Conservation (phyloP, 53 echinoderm and acorn worm species). For the Hippasteria phrygiana region DNA sequence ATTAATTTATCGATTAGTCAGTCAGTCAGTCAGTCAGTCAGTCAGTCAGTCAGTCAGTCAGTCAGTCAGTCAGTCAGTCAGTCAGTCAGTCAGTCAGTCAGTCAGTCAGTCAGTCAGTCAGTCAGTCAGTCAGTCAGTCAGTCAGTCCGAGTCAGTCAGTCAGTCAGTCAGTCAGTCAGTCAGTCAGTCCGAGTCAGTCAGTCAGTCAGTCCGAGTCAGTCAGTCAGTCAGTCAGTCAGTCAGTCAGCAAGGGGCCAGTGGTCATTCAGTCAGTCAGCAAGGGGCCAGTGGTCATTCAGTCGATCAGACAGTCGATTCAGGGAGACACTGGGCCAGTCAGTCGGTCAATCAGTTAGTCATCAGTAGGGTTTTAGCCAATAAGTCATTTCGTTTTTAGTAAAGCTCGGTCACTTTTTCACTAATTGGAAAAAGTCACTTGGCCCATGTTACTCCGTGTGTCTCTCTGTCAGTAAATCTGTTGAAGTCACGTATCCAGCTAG, state of each 20-base stretch:
- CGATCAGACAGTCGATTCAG: not conserved
- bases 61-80: not conserved
- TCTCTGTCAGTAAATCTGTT: too few species aligned
- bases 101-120: not conserved
- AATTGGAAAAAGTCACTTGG: too few species aligned
- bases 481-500: too few species aligned
- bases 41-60: not conserved
- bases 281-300: not conserved
- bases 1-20: too few species aligned
- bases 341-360: not conserved
- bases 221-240: not conserved
- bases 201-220: not conserved
- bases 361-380: not conserved
- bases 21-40: too few species aligned
- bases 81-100: not conserved
- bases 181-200: not conserved
- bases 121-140: not conserved
- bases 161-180: constrained; percentile 1
- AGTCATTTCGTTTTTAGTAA: not conserved
- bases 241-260: not conserved
- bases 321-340: not conserved
- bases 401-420: not conserved
- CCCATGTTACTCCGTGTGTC: too few species aligned
- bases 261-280: not conserved
- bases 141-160: too few species aligned